Conservation (phyloP, 2,888 invertebrate genomes). For the Desoria tigrina region DNA sequence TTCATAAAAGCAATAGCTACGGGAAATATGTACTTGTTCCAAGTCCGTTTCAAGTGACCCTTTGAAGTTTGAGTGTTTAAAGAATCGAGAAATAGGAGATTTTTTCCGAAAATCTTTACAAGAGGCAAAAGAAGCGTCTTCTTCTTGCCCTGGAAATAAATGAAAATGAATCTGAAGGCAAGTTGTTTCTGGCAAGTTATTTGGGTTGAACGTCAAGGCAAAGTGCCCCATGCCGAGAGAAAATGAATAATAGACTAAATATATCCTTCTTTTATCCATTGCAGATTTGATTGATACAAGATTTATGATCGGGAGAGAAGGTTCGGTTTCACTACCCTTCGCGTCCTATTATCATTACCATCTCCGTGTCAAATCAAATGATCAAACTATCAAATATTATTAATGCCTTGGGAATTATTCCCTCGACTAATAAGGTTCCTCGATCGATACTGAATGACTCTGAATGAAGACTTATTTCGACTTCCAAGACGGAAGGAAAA, state of each 20-base stretch:
- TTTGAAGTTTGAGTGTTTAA: not conserved
- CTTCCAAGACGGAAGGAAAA: conserved; percentile 3
- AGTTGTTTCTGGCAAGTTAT: conserved; percentile 17
- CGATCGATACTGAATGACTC: not conserved
- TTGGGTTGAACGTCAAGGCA: conserved; percentile 22
- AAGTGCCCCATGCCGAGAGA: conserved; percentile 35
- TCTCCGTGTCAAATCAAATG: too few relatives aligned
- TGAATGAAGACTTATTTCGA: conserved; percentile 1
- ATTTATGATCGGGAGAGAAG: conserved; percentile 35
- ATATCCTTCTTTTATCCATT: conserved; percentile 5
- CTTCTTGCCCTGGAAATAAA: not conserved
- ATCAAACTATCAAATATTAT: not conserved
- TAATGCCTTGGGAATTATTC: conserved; percentile 14
- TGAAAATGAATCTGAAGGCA: conserved; percentile 17
- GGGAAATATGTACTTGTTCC: too few relatives aligned
- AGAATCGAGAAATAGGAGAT: not conserved
- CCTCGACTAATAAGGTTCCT: conserved; percentile 5
- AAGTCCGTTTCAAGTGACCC: too few relatives aligned
- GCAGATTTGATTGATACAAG: conserved; percentile 47
- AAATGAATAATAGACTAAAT: conserved; percentile 35
- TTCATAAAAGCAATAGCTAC: too few relatives aligned
- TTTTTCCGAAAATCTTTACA: not conserved
- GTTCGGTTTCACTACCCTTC: not conserved
- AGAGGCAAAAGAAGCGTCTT: not conserved
- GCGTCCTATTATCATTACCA: not conserved